Base-by-base conservation (phyloP, 1,140 invertebrate species). In the Trinorchestia longiramus region DNA sequence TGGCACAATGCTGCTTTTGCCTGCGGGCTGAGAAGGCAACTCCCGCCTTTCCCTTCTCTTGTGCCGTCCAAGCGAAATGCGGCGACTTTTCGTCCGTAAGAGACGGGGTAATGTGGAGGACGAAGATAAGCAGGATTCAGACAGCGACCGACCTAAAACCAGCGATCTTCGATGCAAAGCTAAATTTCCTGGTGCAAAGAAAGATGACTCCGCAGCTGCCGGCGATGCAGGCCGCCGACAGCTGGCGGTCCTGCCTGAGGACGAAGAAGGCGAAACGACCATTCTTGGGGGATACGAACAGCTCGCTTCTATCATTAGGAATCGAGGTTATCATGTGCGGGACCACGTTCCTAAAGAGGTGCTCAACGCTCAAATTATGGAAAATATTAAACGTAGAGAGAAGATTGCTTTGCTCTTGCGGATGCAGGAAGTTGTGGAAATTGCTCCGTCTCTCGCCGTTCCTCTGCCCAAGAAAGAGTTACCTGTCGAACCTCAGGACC, bases 271-370 rank as follows among this genome's bases (percentile, higher is more conserved):
- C 36, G 92, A 94, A 43, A 94, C 92, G 0, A 94, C 92, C 43
- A 94, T 94, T 45, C 92, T 94, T 45, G 92, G 62, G n/a, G 96
- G 94, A 41, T 96, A 96, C 95, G 96, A 96, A 44, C 95, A 96
- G 42, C 95, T 96, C 36, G 96, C 96, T 36, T 87, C 95, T 45
- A 77, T 96, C 40, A 96, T 96, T 57, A 62, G 95, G 28, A 96
- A 95, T 88, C 88, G 96, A n/a, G 96, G 96, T 0, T 96, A 96
- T 45, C 95, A 96, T 36, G 96, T 96, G 36, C 95, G 95, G 57
- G 96, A 96, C 0, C 96, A 96, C 95, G 91, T 96, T 6, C 96
- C 96, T 42, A 96, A 96, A 43, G 95, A 95, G 77, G 96, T 96
- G 28, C 96, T 96, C 44, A 95, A 96, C 95, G 95, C 96, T 43